Conservation (phyloP, 1,140 invertebrate species). For the Zaprionus africanus region DNA sequence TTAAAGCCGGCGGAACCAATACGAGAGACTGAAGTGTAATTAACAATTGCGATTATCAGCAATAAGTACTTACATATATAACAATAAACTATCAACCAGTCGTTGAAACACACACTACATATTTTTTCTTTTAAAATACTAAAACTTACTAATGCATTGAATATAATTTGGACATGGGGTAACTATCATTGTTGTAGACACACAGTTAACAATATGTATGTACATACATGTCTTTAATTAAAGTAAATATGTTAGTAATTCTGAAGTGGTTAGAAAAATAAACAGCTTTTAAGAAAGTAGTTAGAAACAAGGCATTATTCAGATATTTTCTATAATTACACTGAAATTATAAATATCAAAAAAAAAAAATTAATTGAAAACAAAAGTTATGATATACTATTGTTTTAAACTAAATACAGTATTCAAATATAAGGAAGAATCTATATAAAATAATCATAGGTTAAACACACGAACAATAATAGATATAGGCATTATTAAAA, state of each 20-base stretch:
- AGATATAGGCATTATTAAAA: background rate
- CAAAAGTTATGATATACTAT: too few species aligned
- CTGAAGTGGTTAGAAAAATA: too few species aligned
- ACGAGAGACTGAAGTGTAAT: conserved; percentile 89
- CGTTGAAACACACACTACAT: conserved; percentile 8
- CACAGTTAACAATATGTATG: background rate
- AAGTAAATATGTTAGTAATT: too few species aligned
- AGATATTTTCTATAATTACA: background rate
- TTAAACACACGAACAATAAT: background rate
- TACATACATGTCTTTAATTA: background rate
- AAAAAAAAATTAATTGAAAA: too few species aligned
- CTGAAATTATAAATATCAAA: too few species aligned
- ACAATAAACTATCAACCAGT: conserved; percentile 47
- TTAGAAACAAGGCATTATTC: too few species aligned
- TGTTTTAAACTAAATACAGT: background rate
- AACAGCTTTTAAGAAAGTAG: too few species aligned
- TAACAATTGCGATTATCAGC: conserved; percentile 67
- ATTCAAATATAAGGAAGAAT: background rate
- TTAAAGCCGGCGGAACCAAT: conserved; percentile 89
- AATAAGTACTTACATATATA: conserved; percentile 58
- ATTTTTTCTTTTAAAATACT: background rate
- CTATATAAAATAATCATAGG: background rate
- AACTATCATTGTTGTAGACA: background rate
- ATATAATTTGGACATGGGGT: background rate
- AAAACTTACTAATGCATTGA: background rate